These are phyloP conservation scores for Mola mola DNA, from an alignment of 2,113 vertebrate species.

Conservation along the genomic window DNA sequence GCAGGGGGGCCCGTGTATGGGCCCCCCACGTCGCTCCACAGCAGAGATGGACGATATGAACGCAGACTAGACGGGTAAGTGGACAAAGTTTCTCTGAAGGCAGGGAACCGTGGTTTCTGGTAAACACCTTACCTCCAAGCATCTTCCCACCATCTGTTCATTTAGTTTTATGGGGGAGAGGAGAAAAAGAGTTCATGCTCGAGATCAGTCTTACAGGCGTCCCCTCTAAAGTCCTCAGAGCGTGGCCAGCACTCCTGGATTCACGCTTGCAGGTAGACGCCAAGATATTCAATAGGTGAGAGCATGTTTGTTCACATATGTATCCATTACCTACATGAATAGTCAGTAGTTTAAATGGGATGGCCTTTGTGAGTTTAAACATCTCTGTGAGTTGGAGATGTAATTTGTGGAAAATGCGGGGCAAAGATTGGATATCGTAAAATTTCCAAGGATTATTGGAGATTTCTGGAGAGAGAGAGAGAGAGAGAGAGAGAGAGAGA, in stretches of 20 bases:
- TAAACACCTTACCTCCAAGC: conserved; percentile 76
- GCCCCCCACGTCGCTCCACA: conserved; percentile 95
- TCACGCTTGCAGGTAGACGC: conserved; percentile 42
- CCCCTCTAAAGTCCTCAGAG: conserved; percentile 46
- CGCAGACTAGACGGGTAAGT: conserved; percentile 89
- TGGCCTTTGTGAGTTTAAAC: conserved; percentile 64
- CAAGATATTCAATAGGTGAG: conserved; percentile 38
- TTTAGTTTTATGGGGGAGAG: conserved; percentile 66
- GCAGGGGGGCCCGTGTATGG: conserved; percentile 95
- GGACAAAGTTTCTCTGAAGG: conserved; percentile 84
- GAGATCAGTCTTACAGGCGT: conserved; percentile 52
- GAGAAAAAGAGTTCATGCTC: conserved; percentile 61
- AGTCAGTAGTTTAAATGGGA: conserved; percentile 54
- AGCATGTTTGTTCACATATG: conserved; percentile 44
- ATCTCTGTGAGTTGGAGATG: conserved; percentile 76
- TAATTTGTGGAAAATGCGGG: conserved; percentile 75
- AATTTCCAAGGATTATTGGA: conserved; percentile 81
- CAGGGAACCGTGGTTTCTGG: conserved; percentile 75
- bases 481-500: conserved; percentile 56
- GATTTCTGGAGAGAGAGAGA: conserved; percentile 65
- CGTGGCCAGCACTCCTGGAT: conserved; percentile 51
- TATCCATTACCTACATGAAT: conserved; percentile 30
- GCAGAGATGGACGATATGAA: conserved; percentile 99
- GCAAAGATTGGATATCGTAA: conserved; percentile 81
- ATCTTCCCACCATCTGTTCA: conserved; percentile 80